phyloP scores from a whole-genome alignment of 2,113 vertebrate genomes.

The Nanger granti region DNA sequence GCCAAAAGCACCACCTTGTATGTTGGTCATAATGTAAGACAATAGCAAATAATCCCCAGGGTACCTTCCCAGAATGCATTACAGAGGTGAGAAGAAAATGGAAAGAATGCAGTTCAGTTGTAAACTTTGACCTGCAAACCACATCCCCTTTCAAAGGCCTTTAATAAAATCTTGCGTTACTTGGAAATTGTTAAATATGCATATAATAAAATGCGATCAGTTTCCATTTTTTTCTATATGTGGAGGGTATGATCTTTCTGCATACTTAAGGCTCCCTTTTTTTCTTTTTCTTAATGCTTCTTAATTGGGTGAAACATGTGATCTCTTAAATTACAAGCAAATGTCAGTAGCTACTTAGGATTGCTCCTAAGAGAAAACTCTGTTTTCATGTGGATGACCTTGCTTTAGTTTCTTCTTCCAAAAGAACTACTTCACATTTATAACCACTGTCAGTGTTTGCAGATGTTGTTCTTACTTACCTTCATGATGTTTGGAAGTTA shows the following conservation, averaged over 20 bases:
- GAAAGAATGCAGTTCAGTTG: not conserved
- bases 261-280: not conserved
- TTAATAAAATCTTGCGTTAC: not conserved
- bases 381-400: not conserved
- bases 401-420: not conserved
- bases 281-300: not conserved
- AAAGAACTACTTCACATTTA: not conserved
- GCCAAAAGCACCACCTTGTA: not conserved
- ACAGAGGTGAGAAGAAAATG: not conserved
- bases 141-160: not conserved
- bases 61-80: not conserved
- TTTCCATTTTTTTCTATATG: not conserved
- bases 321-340: not conserved
- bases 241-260: not conserved
- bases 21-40: not conserved
- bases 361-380: not conserved
- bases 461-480: slow-evolving; percentile 75
- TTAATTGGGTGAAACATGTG: not conserved
- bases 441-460: not conserved
- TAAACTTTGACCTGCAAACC: not conserved
- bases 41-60: not conserved
- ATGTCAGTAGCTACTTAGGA: not conserved
- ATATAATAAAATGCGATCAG: not conserved
- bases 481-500: slow-evolving; percentile 99
- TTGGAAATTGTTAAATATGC: not conserved